Conservation (phyloP, 1,140 invertebrate species). For the fruit fly (Drosophila melanogaster) region Release_6_plus_ISO1_MT NT_033777.3:27007001-27007500, state of each 20-base stretch:
- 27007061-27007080: conserved; percentile 1
- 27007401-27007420: conserved; percentile 4
- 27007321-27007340: conserved; percentile 12
- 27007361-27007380: conserved; percentile 4
- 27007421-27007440: neutral
- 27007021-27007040: conserved; percentile 56
- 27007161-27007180: conserved; percentile 32
- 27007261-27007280: conserved; percentile 31
- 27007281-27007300: conserved; percentile 25
- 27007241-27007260: conserved; percentile 29
- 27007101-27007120: conserved; percentile 40
- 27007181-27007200: conserved; percentile 34
- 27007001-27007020: conserved; percentile 55
- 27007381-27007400: neutral
- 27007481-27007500: no score
- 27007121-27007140: conserved; percentile 55
- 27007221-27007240: conserved; percentile 36
- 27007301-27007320: conserved; percentile 7
- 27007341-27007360: conserved; percentile 2
- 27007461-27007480: no score
- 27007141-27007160: conserved; percentile 55
- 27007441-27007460: neutral
- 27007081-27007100: conserved; percentile 49
- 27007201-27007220: conserved; percentile 32
- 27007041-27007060: conserved; percentile 52